Conservation (phyloP, 2,888 invertebrate genomes). For the Spatulosminthurus flaviceps region DNA sequence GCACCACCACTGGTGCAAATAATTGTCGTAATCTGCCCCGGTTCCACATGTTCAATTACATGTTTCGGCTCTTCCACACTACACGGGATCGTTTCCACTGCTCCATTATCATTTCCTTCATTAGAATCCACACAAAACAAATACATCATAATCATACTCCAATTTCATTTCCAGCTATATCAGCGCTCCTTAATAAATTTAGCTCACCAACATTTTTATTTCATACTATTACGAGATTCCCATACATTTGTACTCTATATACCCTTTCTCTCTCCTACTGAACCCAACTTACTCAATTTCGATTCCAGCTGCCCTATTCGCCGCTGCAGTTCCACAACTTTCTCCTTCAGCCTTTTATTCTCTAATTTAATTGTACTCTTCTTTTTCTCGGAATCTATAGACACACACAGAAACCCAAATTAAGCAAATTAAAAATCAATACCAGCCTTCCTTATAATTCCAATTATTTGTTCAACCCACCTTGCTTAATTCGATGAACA, state of each 20-base stretch:
- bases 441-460: too few species aligned
- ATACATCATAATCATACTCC: not conserved
- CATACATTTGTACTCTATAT: too few species aligned
- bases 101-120: not conserved
- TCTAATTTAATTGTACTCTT: conserved; percentile 54
- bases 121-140: not conserved
- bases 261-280: too few species aligned
- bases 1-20: conserved; percentile 35
- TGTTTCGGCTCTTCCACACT: conserved; percentile 10
- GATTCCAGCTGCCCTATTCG: not conserved
- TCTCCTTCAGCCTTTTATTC: conserved; percentile 56
- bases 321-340: conserved; percentile 52
- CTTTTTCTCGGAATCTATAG: conserved; percentile 52
- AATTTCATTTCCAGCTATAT: not conserved
- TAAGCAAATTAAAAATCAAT: not conserved
- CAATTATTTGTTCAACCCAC: conserved; percentile 43
- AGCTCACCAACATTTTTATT: too few species aligned
- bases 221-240: too few species aligned
- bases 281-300: conserved; percentile 24
- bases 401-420: not conserved
- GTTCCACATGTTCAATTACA: conserved; percentile 21
- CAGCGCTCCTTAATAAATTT: too few species aligned
- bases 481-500: conserved; percentile 59
- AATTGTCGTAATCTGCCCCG: conserved; percentile 28
- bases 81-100: not conserved